Percentiles rank a stretch among this genome's conserved stretches.
Evolutionary conservation across 2,888 invertebrate genomes (phyloP).

Genomic region (Dexiosoma caninum): DNA sequence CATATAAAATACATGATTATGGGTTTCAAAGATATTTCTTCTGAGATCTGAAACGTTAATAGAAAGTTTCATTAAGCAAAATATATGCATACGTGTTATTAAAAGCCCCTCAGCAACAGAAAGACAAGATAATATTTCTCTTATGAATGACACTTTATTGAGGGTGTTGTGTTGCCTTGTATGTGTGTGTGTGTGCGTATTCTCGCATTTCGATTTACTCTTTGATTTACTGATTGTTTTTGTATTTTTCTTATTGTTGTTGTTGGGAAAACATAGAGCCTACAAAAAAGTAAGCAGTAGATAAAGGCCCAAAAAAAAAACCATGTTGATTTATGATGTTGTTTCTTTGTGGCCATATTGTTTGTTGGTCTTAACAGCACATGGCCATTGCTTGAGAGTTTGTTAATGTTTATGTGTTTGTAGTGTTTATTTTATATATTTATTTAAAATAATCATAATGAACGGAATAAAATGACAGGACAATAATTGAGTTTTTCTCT

Average conservation of each 20-base stretch:
- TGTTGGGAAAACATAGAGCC: background rate
- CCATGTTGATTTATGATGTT: conserved; percentile 22
- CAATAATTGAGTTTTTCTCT: conserved; percentile 18
- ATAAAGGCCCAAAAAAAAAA: background rate
- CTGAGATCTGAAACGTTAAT: background rate
- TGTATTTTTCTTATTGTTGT: background rate
- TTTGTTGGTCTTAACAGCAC: background rate
- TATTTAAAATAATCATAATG: background rate
- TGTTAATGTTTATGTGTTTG: background rate
- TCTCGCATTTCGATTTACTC: background rate
- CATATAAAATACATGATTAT: background rate
- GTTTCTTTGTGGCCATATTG: conserved; percentile 1
- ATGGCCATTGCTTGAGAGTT: background rate
- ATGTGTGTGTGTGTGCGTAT: background rate
- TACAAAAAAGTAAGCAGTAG: background rate
- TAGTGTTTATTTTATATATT: background rate
- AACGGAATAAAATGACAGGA: background rate
- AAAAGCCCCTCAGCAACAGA: too few species aligned
- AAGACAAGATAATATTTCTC: too few species aligned
- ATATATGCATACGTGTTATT: too few species aligned
- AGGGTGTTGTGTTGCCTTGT: background rate
- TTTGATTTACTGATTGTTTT: background rate
- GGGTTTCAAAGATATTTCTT: background rate
- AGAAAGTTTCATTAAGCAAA: background rate
- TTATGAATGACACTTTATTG: background rate